Evolutionary conservation across 2,888 invertebrate genomes (phyloP), one percentile per base, ranked within the genome.

Genomic region (Meandrusa payeni): DNA sequence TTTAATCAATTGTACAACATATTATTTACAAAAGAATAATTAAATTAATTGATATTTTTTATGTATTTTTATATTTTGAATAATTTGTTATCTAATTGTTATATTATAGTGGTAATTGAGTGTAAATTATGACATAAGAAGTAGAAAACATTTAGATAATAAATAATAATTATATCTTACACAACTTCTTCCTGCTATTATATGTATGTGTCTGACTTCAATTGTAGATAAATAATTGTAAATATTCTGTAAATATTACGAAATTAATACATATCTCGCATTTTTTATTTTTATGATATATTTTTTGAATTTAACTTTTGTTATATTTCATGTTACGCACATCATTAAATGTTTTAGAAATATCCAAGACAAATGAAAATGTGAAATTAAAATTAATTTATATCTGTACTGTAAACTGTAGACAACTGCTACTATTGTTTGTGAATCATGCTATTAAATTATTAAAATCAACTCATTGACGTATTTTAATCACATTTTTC

Each of bases 191-290:
- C 43, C 43, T 27, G 43, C 37, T 44, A n/a, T n/a, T n/a, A n/a
- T n/a, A n/a, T n/a, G n/a, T 43, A 3, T 33, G 12, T 20, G 5
- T 22, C 20, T 9, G 7, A 19, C 7, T n/a, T 20, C 9, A 15
- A 28, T 9, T 20, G 20, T 43, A 38, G 26, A 26, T 26, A 31
- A 24, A 9, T 26, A 17, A 19, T 26, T 42, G 43, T 44, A 44
- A 44, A 44, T 44, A 38, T 38, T 17, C 27, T 44, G 43, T 44
- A 44, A 38, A 44, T 44, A 44, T 26, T 13, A 27, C 15, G 36
- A 20, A 27, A 38, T 26, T 29, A 17, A 19, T 20, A 42, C 20
- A 22, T 32, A 26, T 27, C 12, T 15, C 4, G 11, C n/a, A 13
- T 39, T 39, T 38, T 22, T 27, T 27, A 32, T 32, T 31, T 31